Base-by-base conservation (phyloP, 2,888 invertebrate species). In the Eupithecia subumbrata region DNA sequence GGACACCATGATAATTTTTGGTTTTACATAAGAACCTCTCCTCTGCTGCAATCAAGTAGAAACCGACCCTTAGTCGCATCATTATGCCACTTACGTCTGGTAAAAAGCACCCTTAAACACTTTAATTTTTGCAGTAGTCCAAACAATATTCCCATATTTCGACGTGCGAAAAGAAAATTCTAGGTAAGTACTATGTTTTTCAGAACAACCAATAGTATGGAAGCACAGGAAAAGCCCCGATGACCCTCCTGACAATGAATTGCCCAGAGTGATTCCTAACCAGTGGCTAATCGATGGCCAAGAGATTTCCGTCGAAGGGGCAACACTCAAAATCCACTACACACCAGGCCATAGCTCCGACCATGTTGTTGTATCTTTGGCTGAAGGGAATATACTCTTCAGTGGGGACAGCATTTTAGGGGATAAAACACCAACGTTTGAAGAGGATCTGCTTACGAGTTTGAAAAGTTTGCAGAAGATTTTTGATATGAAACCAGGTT, bases 351-450 rank as follows among this genome's bases (percentile, higher is more conserved):
- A 99, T 88, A 97, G 98, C 0, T 97, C 97, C 0, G 99, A 99
- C 90, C 99, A 99, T 92, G 96, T 98, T 1, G 96, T 97, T 0
- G 90, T 99, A 0, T 95, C 96, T 67, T 93, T 99, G 37, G 85
- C 96, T 67, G 98, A 99, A 88, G 99, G 99, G 69, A 96, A 97
- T 77, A 96, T 97, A 4, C 86, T 99, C 1, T 99, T 99, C 87
- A 98, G 98, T 89, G 99, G 99, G 0, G 99, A 99, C 88, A 98
- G 98, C 84, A 97, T 99, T 82, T 92, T 99, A 16, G 96, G 99
- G 0, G 99, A 99, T 91, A 98, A 99, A 2, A 99, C 99, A 0
- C 97, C 98, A 0, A 97, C 99, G 0, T 99, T 99, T 93, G 99
- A 99, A 92, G 67, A 67, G n/a, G 98, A 99, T 88, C 94, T 99